Conservation (phyloP, 53 echinoderm and acorn worm species). For the Echinarachnius parma region DNA sequence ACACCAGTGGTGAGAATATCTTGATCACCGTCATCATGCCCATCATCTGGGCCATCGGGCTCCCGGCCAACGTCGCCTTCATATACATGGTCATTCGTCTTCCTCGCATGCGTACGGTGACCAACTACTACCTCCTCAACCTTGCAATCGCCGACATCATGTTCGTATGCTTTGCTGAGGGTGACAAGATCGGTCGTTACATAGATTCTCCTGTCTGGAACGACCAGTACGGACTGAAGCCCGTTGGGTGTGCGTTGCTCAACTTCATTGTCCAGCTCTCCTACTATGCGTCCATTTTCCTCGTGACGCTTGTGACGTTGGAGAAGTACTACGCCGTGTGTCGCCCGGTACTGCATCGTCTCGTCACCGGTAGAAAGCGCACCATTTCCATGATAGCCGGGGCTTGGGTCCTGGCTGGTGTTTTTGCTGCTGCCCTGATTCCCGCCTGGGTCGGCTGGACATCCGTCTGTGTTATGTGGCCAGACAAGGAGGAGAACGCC, state of each 20-base stretch:
- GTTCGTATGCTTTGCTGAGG: constrained; percentile 63
- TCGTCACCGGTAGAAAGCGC: constrained; percentile 55
- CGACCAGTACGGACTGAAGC: constrained; percentile 63
- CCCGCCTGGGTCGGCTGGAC: constrained; percentile 55
- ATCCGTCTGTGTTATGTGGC: constrained; percentile 58
- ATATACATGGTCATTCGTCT: constrained; percentile 63
- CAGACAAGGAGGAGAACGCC: constrained; percentile 42
- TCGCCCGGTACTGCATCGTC: constrained; percentile 59
- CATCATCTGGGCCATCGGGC: constrained; percentile 61
- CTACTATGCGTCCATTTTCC: constrained; percentile 67
- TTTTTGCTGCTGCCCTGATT: constrained; percentile 49
- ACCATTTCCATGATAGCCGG: constrained; percentile 39
- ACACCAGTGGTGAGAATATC: constrained; percentile 41
- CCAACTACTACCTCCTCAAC: constrained; percentile 82
- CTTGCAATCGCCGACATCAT: constrained; percentile 73
- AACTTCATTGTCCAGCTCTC: constrained; percentile 48
- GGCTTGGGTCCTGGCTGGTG: constrained; percentile 54
- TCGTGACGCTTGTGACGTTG: constrained; percentile 69
- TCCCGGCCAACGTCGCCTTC: constrained; percentile 60
- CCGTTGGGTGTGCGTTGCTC: constrained; percentile 54
- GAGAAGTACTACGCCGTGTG: constrained; percentile 86
- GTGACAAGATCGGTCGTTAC: constrained; percentile 66
- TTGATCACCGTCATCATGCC: constrained; percentile 69
- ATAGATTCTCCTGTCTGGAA: constrained; percentile 41
- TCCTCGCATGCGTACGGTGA: constrained; percentile 83